Evolutionary conservation across 2,888 invertebrate species (phyloP).

Genomic region (Dasypogon diadema): DNA sequence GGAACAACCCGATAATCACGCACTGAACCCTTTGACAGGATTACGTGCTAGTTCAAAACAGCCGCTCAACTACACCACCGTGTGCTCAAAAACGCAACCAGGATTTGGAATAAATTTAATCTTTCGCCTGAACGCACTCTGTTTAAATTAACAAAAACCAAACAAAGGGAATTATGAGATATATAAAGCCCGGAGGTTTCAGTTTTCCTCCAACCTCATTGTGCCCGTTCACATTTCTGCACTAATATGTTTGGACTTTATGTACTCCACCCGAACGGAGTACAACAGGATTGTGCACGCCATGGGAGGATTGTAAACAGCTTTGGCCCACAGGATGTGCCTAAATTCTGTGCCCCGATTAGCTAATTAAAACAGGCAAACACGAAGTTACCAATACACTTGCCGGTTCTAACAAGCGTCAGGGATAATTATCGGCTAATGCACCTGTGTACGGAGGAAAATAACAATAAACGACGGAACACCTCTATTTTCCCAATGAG

Average conservation of each 20-base stretch:
- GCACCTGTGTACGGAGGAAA: not conserved
- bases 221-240: slow-evolving; percentile 7
- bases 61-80: no score
- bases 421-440: not conserved
- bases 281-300: not conserved
- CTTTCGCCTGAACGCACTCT: slow-evolving; percentile 17
- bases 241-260: slow-evolving; percentile 22
- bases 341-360: slow-evolving; percentile 32
- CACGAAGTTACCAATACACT: not conserved
- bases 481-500: not conserved
- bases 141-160: slow-evolving; percentile 38
- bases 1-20: no score
- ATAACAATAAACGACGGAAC: slow-evolving; percentile 3
- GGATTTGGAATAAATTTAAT: not conserved
- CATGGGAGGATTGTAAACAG: slow-evolving; percentile 27
- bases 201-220: not conserved
- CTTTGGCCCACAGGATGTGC: slow-evolving; percentile 29
- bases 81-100: not conserved
- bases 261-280: not conserved
- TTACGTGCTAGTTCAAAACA: no score
- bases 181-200: not conserved
- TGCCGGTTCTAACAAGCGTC: not conserved
- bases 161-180: slow-evolving; percentile 29
- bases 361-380: slow-evolving; percentile 40
- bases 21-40: no score